Percentiles rank a stretch among this genome's conserved stretches.
These are phyloP conservation scores for Alcis repandata DNA, from an alignment of 2,888 invertebrate genomes.

Conservation along the genomic window DNA sequence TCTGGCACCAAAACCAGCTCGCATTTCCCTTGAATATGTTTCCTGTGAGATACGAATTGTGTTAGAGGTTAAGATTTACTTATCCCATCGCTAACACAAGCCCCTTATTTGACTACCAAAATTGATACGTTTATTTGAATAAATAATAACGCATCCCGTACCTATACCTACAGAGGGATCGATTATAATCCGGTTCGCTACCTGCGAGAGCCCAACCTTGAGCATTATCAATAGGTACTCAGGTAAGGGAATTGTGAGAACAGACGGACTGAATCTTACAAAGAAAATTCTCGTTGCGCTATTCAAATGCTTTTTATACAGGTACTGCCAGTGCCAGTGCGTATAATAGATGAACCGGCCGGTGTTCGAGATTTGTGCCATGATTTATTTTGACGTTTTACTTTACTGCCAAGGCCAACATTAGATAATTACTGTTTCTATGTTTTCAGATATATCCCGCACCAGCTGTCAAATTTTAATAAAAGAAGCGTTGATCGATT, in stretches of 20 bases:
- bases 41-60: constrained; percentile 17
- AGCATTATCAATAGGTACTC: constrained; percentile 69
- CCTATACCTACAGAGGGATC: constrained; percentile 59
- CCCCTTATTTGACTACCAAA: constrained; percentile 29
- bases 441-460: neutral
- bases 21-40: neutral
- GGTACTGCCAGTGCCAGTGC: constrained; percentile 38
- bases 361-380: constrained; percentile 23
- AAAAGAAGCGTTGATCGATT: constrained; percentile 6
- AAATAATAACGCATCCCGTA: constrained; percentile 56
- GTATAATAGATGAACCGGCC: constrained; percentile 57
- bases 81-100: constrained; percentile 31
- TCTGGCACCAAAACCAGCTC: neutral
- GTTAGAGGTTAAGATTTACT: constrained; percentile 28
- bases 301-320: constrained; percentile 56
- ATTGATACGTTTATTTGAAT: constrained; percentile 40
- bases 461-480: constrained; percentile 8
- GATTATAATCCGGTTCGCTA: constrained; percentile 75
- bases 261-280: constrained; percentile 40
- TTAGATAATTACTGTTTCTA: neutral
- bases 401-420: constrained; percentile 4
- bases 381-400: constrained; percentile 4
- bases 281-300: constrained; percentile 59
- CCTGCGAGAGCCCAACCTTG: constrained; percentile 71
- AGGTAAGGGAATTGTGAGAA: constrained; percentile 65